Evolutionary conservation across 2,888 invertebrate species (phyloP).

Genomic region (Amitus sp.): DNA sequence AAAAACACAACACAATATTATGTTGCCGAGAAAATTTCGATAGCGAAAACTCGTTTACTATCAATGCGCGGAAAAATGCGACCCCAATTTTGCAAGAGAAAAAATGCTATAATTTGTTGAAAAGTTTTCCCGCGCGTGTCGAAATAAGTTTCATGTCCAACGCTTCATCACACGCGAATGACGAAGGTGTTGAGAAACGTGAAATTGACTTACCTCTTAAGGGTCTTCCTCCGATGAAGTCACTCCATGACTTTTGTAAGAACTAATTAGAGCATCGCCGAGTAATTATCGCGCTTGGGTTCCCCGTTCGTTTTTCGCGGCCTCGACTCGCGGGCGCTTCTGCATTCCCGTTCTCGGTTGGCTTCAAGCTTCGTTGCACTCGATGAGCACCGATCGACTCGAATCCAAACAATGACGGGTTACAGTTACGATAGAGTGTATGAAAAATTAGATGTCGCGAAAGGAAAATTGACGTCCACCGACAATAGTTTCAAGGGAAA

Average conservation of each 20-base stretch:
- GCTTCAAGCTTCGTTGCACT: conserved; percentile 28
- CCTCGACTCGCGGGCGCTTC: conserved; percentile 6
- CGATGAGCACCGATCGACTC: conserved; percentile 15
- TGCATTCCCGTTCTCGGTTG: conserved; percentile 21
- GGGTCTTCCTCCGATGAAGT: conserved; percentile 11
- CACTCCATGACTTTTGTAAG: conserved; percentile 21
- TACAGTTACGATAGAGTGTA: too few species aligned
- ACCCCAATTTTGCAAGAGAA: background rate
- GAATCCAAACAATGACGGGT: conserved; percentile 19
- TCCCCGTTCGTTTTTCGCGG: conserved; percentile 19
- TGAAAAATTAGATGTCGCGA: too few species aligned
- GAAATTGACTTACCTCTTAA: conserved; percentile 12
- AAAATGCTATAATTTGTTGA: background rate
- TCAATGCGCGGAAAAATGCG: too few species aligned
- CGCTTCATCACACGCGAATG: too few species aligned
- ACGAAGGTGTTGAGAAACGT: conserved; percentile 3
- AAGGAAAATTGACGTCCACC: too few species aligned
- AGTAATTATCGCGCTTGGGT: too few species aligned
- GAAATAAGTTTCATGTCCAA: too few species aligned
- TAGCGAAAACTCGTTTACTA: too few species aligned
- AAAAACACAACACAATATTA: too few species aligned
- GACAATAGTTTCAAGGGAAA: too few species aligned
- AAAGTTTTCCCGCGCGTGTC: too few species aligned
- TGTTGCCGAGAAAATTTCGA: too few species aligned
- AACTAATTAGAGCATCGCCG: conserved; percentile 28